A percentile compares a stretch with the other conserved stretches of the same genome.
Evolutionary conservation across 2,888 invertebrate genomes (phyloP).

Genomic region (Malacosoma neustria): DNA sequence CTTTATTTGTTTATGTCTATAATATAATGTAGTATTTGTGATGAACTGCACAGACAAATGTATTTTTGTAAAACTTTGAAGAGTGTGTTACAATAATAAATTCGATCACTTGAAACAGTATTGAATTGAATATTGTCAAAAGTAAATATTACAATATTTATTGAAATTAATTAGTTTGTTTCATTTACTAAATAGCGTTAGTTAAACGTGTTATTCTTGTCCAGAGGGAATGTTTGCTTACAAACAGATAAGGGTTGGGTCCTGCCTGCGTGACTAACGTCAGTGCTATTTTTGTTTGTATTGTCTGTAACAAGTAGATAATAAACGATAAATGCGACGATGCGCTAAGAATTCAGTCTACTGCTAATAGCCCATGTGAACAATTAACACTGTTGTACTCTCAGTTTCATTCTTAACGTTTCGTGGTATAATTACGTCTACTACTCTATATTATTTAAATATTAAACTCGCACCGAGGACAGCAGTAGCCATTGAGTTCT

Average conservation of each 20-base stretch:
- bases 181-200: slow-evolving; percentile 5
- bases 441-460: neutral
- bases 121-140: no score
- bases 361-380: slow-evolving; percentile 37
- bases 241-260: slow-evolving; percentile 34
- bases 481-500: no score
- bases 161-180: neutral
- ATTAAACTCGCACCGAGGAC: no score
- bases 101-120: no score
- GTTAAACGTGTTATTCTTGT: slow-evolving; percentile 25
- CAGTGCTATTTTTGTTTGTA: slow-evolving; percentile 47
- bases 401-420: slow-evolving; percentile 37
- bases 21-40: no score
- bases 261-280: slow-evolving; percentile 51
- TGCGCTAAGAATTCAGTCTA: slow-evolving; percentile 44
- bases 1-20: no score
- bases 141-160: no score
- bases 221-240: slow-evolving; percentile 29
- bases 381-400: slow-evolving; percentile 30
- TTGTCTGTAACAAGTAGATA: slow-evolving; percentile 43
- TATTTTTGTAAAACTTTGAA: no score
- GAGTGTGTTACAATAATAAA: no score
- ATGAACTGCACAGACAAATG: no score
- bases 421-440: slow-evolving; percentile 2
- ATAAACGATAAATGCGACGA: slow-evolving; percentile 44